Percentiles rank a stretch among this genome's conserved stretches.
phyloP scores from a whole-genome alignment of 2,888 invertebrate genomes.

The Fragum whitleyi region DNA sequence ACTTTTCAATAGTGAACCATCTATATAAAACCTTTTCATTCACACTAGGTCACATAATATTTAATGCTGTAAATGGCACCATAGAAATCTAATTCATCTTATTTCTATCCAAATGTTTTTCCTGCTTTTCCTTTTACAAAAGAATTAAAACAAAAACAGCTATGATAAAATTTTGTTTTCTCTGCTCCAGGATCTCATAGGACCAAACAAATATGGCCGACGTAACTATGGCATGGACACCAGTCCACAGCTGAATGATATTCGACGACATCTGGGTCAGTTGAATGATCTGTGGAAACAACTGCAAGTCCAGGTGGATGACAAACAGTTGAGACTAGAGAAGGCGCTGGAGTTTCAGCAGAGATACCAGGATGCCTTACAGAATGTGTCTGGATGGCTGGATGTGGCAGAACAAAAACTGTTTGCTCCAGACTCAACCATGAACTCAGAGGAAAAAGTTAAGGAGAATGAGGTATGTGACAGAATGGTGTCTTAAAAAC shows the following conservation, averaged over 20 bases:
- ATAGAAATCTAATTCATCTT: too few relatives aligned
- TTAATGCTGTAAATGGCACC: too few relatives aligned
- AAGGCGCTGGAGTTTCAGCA: slow-evolving; percentile 79
- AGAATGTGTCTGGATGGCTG: slow-evolving; percentile 80
- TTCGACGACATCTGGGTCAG: slow-evolving; percentile 70
- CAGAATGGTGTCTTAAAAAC: too few relatives aligned
- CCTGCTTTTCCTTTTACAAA: too few relatives aligned
- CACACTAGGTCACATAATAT: too few relatives aligned
- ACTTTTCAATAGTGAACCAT: too few relatives aligned
- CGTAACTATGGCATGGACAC: slow-evolving; percentile 47
- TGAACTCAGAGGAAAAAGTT: slow-evolving; percentile 75
- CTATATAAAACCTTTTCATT: too few relatives aligned
- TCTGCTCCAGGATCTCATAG: slow-evolving; percentile 54
- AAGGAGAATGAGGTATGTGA: slow-evolving; percentile 80
- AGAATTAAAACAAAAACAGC: too few relatives aligned
- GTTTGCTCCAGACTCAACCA: slow-evolving; percentile 69
- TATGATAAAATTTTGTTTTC: too few relatives aligned
- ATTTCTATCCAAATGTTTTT: too few relatives aligned
- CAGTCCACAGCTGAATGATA: slow-evolving; percentile 68
- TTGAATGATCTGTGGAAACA: slow-evolving; percentile 77
- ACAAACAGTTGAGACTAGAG: slow-evolving; percentile 74
- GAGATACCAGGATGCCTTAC: slow-evolving; percentile 79
- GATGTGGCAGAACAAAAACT: slow-evolving; percentile 80
- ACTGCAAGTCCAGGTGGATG: slow-evolving; percentile 73
- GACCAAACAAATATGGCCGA: slow-evolving; percentile 58